A percentile compares a stretch with the other conserved stretches of the same genome.
These are phyloP conservation scores for Eriosoma lanigerum DNA, from an alignment of 1,140 invertebrate species.

Conservation along the genomic window DNA sequence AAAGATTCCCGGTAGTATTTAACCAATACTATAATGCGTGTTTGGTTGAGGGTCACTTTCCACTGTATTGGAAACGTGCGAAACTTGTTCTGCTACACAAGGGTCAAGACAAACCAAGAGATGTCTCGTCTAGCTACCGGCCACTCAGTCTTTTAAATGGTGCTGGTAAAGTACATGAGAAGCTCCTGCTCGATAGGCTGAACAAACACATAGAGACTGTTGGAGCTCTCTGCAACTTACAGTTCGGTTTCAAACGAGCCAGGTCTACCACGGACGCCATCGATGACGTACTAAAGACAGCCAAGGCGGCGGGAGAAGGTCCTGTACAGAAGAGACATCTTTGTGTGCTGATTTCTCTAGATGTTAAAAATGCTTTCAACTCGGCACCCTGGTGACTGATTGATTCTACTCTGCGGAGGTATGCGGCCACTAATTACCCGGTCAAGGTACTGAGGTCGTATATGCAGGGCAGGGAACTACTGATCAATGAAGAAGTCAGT, in stretches of 20 bases:
- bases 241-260: conserved; percentile 29
- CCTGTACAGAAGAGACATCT: background rate
- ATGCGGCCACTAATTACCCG: background rate
- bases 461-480: background rate
- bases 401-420: background rate
- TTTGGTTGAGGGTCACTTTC: background rate
- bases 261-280: conserved; percentile 27
- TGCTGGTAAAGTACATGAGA: conserved; percentile 20
- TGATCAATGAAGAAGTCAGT: too few relatives aligned
- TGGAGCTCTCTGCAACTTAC: background rate
- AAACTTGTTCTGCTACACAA: background rate
- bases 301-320: background rate
- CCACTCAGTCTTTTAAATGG: background rate
- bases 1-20: background rate
- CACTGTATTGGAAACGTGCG: background rate
- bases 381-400: conserved; percentile 19
- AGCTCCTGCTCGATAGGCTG: conserved; percentile 2
- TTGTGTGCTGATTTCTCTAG: background rate
- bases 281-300: background rate
- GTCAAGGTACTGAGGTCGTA: background rate
- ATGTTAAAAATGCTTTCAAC: too few relatives aligned
- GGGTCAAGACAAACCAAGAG: background rate
- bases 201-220: background rate
- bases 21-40: background rate
- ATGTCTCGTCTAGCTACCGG: background rate